A percentile compares a stretch with the other conserved stretches of the same genome.
phyloP scores from a whole-genome alignment of 2,113 vertebrate species.

The Catharus bicknelli region DNA sequence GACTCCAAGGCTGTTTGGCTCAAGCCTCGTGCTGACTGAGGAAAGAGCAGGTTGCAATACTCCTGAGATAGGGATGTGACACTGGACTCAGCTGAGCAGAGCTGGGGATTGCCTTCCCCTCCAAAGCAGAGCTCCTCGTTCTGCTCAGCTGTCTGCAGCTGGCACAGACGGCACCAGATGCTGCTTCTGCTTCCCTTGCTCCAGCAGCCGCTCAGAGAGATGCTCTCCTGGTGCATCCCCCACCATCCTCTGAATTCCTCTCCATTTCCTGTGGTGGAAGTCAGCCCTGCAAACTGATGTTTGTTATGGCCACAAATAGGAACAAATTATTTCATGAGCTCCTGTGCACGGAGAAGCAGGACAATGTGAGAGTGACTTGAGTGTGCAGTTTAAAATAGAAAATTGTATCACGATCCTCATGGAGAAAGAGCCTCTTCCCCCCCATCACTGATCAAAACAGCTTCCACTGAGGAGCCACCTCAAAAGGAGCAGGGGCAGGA shows the following conservation, averaged over 20 bases:
- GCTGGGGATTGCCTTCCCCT: not conserved
- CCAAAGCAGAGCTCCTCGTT: accelerated
- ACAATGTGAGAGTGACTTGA: accelerated
- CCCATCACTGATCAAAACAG: not conserved
- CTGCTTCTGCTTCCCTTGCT: not conserved
- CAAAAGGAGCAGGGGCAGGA: not conserved
- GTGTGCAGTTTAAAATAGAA: not conserved
- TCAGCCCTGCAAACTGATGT: not conserved
- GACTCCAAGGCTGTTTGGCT: not conserved
- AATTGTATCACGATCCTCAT: accelerated
- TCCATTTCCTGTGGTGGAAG: not conserved
- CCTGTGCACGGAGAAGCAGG: not conserved
- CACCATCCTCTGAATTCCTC: not conserved
- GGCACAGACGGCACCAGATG: not conserved
- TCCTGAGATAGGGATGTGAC: not conserved
- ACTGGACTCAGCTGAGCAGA: not conserved
- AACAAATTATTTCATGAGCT: not conserved
- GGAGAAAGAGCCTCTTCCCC: not conserved
- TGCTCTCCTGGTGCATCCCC: not conserved
- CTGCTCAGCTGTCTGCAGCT: not conserved
- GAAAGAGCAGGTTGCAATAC: not conserved
- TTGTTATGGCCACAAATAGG: not conserved
- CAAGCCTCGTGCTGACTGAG: not conserved
- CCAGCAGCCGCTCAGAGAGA: not conserved
- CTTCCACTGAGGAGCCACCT: not conserved